Percentiles rank a stretch among this genome's conserved stretches.
Evolutionary conservation across 2,888 invertebrate species (phyloP).

Genomic region (Dynastes maya): DNA sequence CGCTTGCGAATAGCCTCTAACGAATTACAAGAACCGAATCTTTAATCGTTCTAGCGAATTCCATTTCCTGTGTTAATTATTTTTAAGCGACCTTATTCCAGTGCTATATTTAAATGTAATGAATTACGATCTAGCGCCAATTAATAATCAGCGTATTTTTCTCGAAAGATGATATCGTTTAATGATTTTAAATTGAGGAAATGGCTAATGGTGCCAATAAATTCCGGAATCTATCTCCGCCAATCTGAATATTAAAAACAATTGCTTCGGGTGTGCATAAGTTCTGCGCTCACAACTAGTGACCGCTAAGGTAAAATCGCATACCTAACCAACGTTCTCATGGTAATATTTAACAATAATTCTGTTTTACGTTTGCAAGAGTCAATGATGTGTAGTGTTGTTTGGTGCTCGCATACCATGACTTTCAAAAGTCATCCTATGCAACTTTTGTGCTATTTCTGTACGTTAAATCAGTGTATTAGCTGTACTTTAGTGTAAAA

Average conservation of each 20-base stretch:
- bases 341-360: constrained; percentile 53
- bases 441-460: neutral
- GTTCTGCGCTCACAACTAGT: constrained; percentile 26
- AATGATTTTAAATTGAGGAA: constrained; percentile 53
- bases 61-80: constrained; percentile 10
- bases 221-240: constrained; percentile 44
- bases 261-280: constrained; percentile 47
- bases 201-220: constrained; percentile 48
- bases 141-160: constrained; percentile 27
- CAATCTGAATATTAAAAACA: constrained; percentile 51
- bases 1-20: neutral
- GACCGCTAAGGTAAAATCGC: constrained; percentile 30
- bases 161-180: constrained; percentile 37
- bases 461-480: no score
- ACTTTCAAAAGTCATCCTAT: neutral
- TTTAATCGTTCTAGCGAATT: constrained; percentile 10
- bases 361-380: constrained; percentile 41
- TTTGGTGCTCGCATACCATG: neutral
- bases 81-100: neutral
- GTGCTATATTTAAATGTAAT: no score
- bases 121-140: neutral
- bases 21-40: neutral
- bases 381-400: constrained; percentile 35
- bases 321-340: constrained; percentile 47
- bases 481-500: no score